Evolutionary conservation across 2,888 invertebrate species (phyloP).

Genomic region (Chrysolina oricalcia): DNA sequence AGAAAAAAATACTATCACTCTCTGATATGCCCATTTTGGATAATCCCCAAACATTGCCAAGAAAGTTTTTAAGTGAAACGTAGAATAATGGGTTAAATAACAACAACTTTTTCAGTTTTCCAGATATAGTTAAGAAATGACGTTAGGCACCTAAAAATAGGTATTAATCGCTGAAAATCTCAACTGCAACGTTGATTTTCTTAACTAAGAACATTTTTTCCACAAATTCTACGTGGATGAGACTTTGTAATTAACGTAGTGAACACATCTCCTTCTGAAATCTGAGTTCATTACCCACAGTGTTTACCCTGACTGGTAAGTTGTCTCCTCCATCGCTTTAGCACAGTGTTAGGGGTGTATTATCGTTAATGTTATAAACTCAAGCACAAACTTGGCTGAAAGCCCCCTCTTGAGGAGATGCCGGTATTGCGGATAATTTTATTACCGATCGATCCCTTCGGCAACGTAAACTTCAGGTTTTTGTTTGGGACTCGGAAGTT

Average conservation of each 20-base stretch:
- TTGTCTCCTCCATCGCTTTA: conserved; percentile 41
- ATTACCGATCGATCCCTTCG: conserved; percentile 64
- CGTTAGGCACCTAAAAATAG: too few species aligned
- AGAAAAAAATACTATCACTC: too few species aligned
- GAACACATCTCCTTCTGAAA: conserved; percentile 29
- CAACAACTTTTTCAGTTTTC: too few species aligned
- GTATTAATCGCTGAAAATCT: too few species aligned
- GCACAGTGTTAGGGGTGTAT: conserved; percentile 59
- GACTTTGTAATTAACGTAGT: not conserved
- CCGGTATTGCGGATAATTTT: conserved; percentile 66
- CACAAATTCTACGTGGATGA: not conserved
- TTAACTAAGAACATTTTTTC: not conserved
- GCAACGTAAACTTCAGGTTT: conserved; percentile 52
- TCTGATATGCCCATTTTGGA: too few species aligned
- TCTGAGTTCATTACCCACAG: conserved; percentile 49
- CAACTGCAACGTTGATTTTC: too few species aligned
- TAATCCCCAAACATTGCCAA: too few species aligned
- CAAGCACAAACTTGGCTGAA: conserved; percentile 68
- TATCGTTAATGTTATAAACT: conserved; percentile 67
- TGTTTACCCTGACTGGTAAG: conserved; percentile 49
- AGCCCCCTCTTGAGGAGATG: conserved; percentile 65
- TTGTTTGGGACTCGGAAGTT: conserved; percentile 39
- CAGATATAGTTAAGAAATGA: too few species aligned
- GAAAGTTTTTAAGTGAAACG: too few species aligned
- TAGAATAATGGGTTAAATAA: too few species aligned